Evolutionary conservation across 2,797 vertebrate genomes (phyloP), one percentile per base, ranked within the genome.

Genomic region (Melanotaenia pygmaea): DNA sequence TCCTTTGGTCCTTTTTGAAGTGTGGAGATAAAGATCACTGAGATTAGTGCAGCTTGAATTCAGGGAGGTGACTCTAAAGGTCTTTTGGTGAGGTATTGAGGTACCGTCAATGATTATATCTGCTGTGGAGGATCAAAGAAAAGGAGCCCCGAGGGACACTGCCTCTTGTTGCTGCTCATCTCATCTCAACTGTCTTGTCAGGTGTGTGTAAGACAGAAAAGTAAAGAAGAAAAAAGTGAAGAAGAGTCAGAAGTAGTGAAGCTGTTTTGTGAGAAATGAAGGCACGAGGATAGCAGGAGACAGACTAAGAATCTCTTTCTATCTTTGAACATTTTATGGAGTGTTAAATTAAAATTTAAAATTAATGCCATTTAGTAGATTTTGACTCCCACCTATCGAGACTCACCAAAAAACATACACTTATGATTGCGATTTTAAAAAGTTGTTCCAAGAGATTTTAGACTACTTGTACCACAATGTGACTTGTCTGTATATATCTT

Each of bases 101-200:
- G 70, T 84, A 78, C 76, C 66, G 59, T 86, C 84, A 82, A 32
- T 90, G 92, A 95, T 94, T 88, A 87, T 88, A 94, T 93, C 92
- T 91, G 85, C 86, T 83, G 90, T 81, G 64, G 74, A 86, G 79
- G 91, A 95, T 94, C 93, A 94, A 94, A 95, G 92, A 60, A 72
- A 51, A 57, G 50, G 60, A 72, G 67, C 91, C 91, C 92, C 47
- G 50, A 70, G 90, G 93, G 87, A 87, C 45, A 74, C 81, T 78
- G 79, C 83, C 72, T 79, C 77, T 66, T 56, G 73, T 70, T 79
- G 76, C 76, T 72, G 10, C 76, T 70, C 74, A 43, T 58, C 64
- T 87, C 68, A 79, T 75, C 83, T 86, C 54, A 85, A 87, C 88
- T 89, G 74, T 64, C 73, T 76, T 37, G 81, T 86, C 70, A 80